These are phyloP conservation scores for Hafferia zeledoni DNA, from an alignment of 2,797 vertebrate species.

Conservation along the genomic window DNA sequence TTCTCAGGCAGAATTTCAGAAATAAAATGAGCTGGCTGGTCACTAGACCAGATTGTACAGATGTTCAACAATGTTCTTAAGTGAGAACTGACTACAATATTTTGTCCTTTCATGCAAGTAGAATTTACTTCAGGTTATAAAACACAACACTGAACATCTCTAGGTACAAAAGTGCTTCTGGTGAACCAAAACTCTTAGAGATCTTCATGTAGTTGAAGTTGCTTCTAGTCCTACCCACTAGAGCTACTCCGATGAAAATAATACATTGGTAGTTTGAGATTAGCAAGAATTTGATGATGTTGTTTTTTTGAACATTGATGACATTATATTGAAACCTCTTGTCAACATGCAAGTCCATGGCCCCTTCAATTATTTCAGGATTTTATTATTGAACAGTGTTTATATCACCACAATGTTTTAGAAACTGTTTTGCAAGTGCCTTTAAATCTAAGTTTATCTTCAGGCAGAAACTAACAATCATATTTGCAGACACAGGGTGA, in stretches of 20 bases:
- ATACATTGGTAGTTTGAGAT: background rate
- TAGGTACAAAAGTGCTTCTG: background rate
- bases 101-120: background rate
- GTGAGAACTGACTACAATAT: background rate
- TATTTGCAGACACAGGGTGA: background rate
- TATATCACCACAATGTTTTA: background rate
- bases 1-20: conserved; percentile 10
- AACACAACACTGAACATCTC: background rate
- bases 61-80: background rate
- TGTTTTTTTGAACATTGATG: background rate
- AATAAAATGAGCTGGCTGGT: conserved; percentile 13
- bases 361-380: background rate
- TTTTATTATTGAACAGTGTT: background rate
- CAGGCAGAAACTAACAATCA: background rate
- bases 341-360: background rate
- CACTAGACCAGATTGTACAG: background rate
- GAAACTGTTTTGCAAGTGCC: background rate
- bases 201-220: background rate
- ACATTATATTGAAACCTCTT: background rate
- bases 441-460: background rate
- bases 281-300: background rate
- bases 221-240: background rate
- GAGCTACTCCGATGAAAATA: background rate
- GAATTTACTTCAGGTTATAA: background rate
- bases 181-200: background rate